phyloP scores from a whole-genome alignment of 2,888 invertebrate genomes.

The Eledone cirrhosa region DNA sequence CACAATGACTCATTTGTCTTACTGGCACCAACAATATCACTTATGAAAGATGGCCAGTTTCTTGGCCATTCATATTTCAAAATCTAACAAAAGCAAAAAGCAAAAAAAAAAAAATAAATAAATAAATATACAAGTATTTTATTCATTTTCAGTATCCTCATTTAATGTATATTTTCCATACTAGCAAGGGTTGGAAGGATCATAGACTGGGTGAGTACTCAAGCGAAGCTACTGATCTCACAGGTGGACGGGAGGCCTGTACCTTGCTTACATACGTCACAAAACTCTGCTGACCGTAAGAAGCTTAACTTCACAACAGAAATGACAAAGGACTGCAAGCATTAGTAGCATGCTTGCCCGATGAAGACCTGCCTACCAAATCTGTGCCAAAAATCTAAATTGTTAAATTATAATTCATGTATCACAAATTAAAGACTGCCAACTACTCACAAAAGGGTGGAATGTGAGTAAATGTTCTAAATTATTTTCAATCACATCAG shows the following conservation, averaged over 20 bases:
- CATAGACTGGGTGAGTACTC: too few relatives aligned
- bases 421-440: neutral
- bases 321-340: too few relatives aligned
- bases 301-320: too few relatives aligned
- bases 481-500: too few relatives aligned
- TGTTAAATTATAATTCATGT: neutral
- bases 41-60: conserved; percentile 99
- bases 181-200: neutral
- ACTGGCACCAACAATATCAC: conserved; percentile 98
- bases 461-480: too few relatives aligned
- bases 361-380: neutral
- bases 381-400: neutral
- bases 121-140: conserved; percentile 26
- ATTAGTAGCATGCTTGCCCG: too few relatives aligned
- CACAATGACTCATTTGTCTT: conserved; percentile 98
- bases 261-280: too few relatives aligned
- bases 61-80: conserved; percentile 99
- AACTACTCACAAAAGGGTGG: neutral
- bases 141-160: neutral
- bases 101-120: conserved; percentile 31
- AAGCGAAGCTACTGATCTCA: too few relatives aligned
- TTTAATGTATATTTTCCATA: neutral
- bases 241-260: too few relatives aligned
- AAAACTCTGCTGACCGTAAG: too few relatives aligned
- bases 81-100: conserved; percentile 72